Evolutionary conservation across 2,888 invertebrate genomes (phyloP), one percentile per base, ranked within the genome.

Genomic region (Lottia gigantea): DNA sequence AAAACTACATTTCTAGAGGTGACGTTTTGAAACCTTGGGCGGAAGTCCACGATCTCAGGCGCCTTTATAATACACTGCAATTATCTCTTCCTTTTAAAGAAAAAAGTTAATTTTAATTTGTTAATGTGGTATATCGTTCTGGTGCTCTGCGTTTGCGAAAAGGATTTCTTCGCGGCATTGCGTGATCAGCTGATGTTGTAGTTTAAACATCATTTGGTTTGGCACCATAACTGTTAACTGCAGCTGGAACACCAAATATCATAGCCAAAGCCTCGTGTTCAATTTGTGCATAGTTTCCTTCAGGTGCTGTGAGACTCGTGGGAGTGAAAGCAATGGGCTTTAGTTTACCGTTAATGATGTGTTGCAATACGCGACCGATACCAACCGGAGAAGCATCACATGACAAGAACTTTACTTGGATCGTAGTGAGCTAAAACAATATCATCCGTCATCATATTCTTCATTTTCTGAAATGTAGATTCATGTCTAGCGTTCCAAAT

Each of bases 201-300:
- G 55, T 55, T 19, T 55, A 7, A 55, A n/a, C 19, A 55, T 11
- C 55, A 55, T n/a, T 40, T 40, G 40, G 40, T 40, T 40, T 40
- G 11, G 40, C 40, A 40, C 40, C 40, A 40, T 40, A 6, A 40
- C 40, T 40, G 40, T 40, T 4, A 40, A 40, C 40, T 19, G n/a
- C n/a, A 55, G 55, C n/a, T 55, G 55, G 55, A n/a, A n/a, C n/a
- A 19, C 31, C 2, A 85, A 88, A 76, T 77, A 89, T 81, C 6
- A 90, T 72, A 14, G 84, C 78, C 19, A 87, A 76, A 40, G 88
- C 86, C 78, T 87, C 88, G 74, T 86, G 86, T 64, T 89, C 87
- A 19, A 88, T 74, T 72, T 88, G 86, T 46, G 83, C 82, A 76
- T 88, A 88, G 25, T 82, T 80, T 55, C 77, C 72, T 78, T 88